Base-by-base conservation (phyloP, 2,113 vertebrate species). In the Tupaia tana region DNA sequence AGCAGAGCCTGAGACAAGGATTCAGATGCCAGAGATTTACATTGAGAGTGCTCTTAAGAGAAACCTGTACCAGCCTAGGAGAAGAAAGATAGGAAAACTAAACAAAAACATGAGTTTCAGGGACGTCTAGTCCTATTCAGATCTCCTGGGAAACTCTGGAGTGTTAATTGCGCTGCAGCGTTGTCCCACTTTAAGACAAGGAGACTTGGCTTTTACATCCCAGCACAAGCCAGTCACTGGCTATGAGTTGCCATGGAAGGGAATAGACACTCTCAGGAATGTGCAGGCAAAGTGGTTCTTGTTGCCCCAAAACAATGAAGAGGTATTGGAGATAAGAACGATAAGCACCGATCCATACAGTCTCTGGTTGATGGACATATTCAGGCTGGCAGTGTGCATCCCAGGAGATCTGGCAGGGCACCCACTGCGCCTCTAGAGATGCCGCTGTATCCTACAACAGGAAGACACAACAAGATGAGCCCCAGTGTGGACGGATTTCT, bases 1-100 rank as follows among this genome's bases (percentile, higher is more conserved):
- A 34, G 67, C 43, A 81, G 77, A 92, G 66, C 22, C 81, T 64
- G 73, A 89, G 89, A 34, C 71, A 77, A 79, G 24, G 61, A 61
- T 81, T 78, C 43, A 12, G 58, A 3, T 10, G 4, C 31, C 29
- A 61, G 43, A 12, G 80, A 94, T 25, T 43, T 16, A 43, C n/a
- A 31, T 0, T 4, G 18, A 34, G 29, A 56, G 5, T 5, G 14
- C 18, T 66, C 58, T 16, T 59, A 67, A 64, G 31, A 61, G 24
- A 73, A 86, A 74, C 14, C 18, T 16, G 0, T 9, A 13, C 18
- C 31, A 1, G 18, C 2, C 11, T 5, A 63, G 34, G 18, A 11
- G 67, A 74, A 74, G n/a, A 7, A 20, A 61, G 61, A 24, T 1
- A 78, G 67, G 58, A 20, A 27, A 70, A 63, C 19, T 75, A 71